Evolutionary conservation across 2,797 vertebrate species (phyloP).

Genomic region (Pangasius mekongensis): DNA sequence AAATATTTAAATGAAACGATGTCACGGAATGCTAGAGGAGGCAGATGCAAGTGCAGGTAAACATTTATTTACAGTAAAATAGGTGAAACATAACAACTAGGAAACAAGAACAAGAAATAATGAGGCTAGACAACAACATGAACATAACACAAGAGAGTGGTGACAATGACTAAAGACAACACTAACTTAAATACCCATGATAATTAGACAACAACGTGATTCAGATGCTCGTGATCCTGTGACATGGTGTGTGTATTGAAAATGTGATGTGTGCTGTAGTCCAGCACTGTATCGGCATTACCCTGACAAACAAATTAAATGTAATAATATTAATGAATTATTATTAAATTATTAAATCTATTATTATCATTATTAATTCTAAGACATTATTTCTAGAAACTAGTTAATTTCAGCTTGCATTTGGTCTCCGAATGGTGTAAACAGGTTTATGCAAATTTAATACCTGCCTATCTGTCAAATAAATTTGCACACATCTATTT

Average conservation of each 20-base stretch:
- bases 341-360: background rate
- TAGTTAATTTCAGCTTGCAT: no score
- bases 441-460: background rate
- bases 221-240: background rate
- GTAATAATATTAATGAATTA: background rate
- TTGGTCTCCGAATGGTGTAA: no score
- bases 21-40: background rate
- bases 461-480: background rate
- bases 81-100: background rate
- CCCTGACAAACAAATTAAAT: background rate
- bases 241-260: background rate
- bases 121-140: background rate
- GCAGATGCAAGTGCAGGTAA: background rate
- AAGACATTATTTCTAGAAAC: no score
- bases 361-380: background rate
- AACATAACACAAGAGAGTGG: no score
- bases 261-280: background rate
- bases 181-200: background rate
- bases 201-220: background rate
- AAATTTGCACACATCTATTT: background rate
- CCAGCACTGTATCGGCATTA: background rate
- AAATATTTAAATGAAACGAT: background rate
- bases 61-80: background rate
- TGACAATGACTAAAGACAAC: background rate
- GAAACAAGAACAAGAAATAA: background rate